phyloP scores from a whole-genome alignment of 2,797 vertebrate species.

The Thunnus albacares region DNA sequence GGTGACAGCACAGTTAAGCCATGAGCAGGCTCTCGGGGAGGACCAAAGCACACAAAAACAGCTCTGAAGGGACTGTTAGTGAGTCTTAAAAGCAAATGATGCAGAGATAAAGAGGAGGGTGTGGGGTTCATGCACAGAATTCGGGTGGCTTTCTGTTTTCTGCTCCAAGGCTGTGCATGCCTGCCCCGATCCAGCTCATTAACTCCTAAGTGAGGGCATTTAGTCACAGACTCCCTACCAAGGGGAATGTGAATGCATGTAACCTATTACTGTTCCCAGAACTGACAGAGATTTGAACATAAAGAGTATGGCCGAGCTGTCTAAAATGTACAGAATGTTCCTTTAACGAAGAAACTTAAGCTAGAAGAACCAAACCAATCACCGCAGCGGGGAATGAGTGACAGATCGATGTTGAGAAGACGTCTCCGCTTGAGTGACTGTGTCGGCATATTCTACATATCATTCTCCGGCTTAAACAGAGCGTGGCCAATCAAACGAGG shows the following conservation, averaged over 20 bases:
- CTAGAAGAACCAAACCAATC: background rate
- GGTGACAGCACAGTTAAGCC: background rate
- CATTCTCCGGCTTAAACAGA: background rate
- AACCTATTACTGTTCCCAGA: constrained; percentile 45
- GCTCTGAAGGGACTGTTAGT: background rate
- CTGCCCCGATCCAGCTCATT: constrained; percentile 73
- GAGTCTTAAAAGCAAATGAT: constrained; percentile 26
- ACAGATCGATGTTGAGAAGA: constrained; percentile 25
- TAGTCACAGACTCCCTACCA: constrained; percentile 60
- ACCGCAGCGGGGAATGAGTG: background rate
- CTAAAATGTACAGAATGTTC: constrained; percentile 51
- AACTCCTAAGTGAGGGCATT: constrained; percentile 73
- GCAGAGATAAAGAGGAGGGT: constrained; percentile 41
- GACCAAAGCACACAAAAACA: constrained; percentile 11
- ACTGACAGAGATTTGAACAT: constrained; percentile 1
- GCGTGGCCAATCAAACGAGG: background rate
- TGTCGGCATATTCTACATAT: background rate
- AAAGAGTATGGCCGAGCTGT: background rate
- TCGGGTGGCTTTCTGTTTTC: constrained; percentile 42
- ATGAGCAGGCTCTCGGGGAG: background rate
- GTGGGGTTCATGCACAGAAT: constrained; percentile 31
- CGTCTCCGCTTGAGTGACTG: background rate
- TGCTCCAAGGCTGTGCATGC: constrained; percentile 45
- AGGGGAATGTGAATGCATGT: constrained; percentile 53
- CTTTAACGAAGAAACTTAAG: background rate